These are phyloP conservation scores for Perdita meconis DNA, from an alignment of 2,888 invertebrate genomes.

Conservation along the genomic window DNA sequence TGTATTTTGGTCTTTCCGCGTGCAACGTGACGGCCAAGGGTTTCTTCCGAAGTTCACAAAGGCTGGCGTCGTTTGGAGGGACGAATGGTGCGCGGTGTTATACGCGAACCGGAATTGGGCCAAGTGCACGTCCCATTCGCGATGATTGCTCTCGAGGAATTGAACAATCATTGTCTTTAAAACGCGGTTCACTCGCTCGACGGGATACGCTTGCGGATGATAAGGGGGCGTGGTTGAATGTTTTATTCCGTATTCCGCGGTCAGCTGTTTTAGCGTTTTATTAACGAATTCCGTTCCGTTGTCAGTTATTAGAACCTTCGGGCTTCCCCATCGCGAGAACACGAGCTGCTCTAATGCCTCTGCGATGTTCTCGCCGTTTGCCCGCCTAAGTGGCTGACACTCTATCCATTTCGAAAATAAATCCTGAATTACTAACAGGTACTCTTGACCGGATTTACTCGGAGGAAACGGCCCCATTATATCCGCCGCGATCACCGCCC, in stretches of 20 bases:
- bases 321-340: background rate
- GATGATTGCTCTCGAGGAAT: background rate
- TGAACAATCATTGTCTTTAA: background rate
- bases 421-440: background rate
- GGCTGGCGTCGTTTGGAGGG: background rate
- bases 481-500: conserved; percentile 4
- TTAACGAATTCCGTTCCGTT: too few relatives aligned
- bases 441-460: background rate
- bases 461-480: background rate
- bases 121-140: background rate
- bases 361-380: background rate
- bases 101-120: background rate
- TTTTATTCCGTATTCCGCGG: background rate
- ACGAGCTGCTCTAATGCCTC: background rate
- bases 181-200: background rate
- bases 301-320: background rate
- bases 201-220: background rate
- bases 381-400: background rate
- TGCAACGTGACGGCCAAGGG: too few relatives aligned
- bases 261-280: background rate
- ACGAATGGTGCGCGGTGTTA: background rate
- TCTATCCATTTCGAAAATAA: background rate
- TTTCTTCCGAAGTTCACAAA: background rate
- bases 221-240: background rate
- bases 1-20: too few relatives aligned